A percentile compares a stretch with the other conserved stretches of the same genome.
phyloP scores from a whole-genome alignment of 2,888 invertebrate genomes.

The Stenichneumon culpator region DNA sequence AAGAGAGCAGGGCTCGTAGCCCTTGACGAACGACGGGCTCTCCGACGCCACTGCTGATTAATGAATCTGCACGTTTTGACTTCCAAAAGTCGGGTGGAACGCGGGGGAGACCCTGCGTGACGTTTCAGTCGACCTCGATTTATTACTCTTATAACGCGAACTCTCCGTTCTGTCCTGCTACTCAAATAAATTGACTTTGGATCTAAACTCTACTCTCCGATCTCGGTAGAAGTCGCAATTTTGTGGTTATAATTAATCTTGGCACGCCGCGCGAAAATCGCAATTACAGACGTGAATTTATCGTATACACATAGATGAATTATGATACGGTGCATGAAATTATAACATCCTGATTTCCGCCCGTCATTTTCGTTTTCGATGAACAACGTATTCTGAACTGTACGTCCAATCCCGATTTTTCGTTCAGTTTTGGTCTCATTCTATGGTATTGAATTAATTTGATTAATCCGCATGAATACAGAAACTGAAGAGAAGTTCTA shows the following conservation, averaged over 20 bases:
- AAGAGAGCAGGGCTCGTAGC: conserved; percentile 58
- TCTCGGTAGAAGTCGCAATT: conserved; percentile 45
- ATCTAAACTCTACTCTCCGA: conserved; percentile 71
- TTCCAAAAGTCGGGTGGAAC: conserved; percentile 76
- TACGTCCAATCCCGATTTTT: too few species aligned
- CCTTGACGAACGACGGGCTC: conserved; percentile 61
- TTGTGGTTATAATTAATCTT: conserved; percentile 71
- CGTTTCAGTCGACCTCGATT: conserved; percentile 76
- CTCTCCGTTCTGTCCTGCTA: conserved; percentile 55
- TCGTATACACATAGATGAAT: background rate
- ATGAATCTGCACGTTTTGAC: conserved; percentile 82
- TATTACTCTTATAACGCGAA: conserved; percentile 78
- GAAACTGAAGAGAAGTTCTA: too few species aligned
- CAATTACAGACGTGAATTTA: conserved; percentile 17
- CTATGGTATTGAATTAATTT: background rate
- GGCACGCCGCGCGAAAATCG: conserved; percentile 36
- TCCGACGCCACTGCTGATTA: conserved; percentile 79
- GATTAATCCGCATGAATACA: too few species aligned
- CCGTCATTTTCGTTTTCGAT: background rate
- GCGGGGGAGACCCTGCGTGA: conserved; percentile 65
- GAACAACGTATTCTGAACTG: too few species aligned
- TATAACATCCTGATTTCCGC: background rate
- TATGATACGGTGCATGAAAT: background rate
- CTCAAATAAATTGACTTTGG: conserved; percentile 78
- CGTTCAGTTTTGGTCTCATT: too few species aligned